phyloP scores from a whole-genome alignment of 2,113 vertebrate genomes.

The Brachionichthys hirsutus region DNA sequence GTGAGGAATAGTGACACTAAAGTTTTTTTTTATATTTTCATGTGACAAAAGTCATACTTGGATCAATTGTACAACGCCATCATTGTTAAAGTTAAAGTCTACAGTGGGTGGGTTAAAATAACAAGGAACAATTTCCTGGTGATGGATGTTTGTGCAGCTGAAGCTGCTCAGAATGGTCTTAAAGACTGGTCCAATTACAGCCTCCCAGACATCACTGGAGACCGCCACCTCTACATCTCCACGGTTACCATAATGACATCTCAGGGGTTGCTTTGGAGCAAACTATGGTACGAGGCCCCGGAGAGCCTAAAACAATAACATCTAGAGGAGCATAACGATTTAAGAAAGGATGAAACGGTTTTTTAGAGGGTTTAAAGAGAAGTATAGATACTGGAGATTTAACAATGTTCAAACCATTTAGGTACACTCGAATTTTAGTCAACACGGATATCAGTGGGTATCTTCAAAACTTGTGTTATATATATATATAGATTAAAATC shows the following conservation, averaged over 20 bases:
- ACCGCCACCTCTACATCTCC: constrained; percentile 40
- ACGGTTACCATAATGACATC: constrained; percentile 61
- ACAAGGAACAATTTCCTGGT: constrained; percentile 44
- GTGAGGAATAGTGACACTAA: too few relatives aligned
- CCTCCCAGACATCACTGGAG: constrained; percentile 29
- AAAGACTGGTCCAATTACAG: constrained; percentile 65
- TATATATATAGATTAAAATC: too few relatives aligned
- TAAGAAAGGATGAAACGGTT: constrained; percentile 1
- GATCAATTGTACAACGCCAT: background rate
- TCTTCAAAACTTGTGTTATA: too few relatives aligned
- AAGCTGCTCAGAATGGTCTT: constrained; percentile 35
- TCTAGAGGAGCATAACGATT: constrained; percentile 20
- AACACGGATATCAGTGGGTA: too few relatives aligned
- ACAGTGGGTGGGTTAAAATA: background rate
- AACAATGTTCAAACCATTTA: background rate
- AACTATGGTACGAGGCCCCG: constrained; percentile 24
- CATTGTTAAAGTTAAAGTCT: background rate
- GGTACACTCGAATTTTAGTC: too few relatives aligned
- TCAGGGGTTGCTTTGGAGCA: constrained; percentile 46
- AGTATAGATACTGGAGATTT: constrained; percentile 3
- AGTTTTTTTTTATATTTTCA: constrained; percentile 3
- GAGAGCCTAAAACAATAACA: constrained; percentile 20
- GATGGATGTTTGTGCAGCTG: constrained; percentile 48
- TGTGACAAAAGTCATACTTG: too few relatives aligned
- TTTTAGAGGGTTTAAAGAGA: constrained; percentile 12